A percentile compares a stretch with the other conserved stretches of the same genome.
Conservation (phyloP, 2,113 vertebrate species). For the Mobula birostris region DNA sequence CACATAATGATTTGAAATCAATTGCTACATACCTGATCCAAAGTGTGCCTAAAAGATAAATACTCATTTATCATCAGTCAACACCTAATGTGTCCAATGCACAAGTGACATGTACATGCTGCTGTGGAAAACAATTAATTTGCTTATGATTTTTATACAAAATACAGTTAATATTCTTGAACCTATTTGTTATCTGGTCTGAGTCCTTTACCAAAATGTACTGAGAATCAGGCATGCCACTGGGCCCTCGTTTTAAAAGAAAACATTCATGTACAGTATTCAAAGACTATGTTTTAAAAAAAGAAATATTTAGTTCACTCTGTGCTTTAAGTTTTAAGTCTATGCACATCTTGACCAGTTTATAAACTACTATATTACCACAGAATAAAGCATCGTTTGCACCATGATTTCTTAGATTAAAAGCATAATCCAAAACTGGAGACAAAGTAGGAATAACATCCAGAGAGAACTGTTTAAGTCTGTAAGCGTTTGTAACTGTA, state of each 20-base stretch:
- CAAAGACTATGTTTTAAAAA: neutral
- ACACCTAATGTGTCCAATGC: neutral
- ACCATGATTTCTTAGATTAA: neutral
- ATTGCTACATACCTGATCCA: neutral
- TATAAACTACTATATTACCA: neutral
- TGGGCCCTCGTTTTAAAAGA: neutral
- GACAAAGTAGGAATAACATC: neutral
- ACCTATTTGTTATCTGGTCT: neutral
- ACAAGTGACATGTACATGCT: neutral
- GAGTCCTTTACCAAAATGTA: neutral
- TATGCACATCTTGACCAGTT: neutral
- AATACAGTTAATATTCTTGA: neutral
- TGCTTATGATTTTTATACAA: neutral
- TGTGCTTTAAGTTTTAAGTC: neutral
- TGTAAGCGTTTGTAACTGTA: neutral
- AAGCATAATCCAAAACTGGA: neutral
- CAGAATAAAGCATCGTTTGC: neutral
- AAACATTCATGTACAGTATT: neutral
- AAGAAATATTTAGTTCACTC: conserved; percentile 6
- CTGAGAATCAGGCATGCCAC: neutral
- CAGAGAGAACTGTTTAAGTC: neutral
- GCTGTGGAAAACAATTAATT: neutral
- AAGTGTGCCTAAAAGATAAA: neutral
- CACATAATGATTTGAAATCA: neutral
- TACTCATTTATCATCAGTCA: neutral